Evolutionary conservation across 2,888 invertebrate genomes (phyloP).

Genomic region (Ferrisia virgata): DNA sequence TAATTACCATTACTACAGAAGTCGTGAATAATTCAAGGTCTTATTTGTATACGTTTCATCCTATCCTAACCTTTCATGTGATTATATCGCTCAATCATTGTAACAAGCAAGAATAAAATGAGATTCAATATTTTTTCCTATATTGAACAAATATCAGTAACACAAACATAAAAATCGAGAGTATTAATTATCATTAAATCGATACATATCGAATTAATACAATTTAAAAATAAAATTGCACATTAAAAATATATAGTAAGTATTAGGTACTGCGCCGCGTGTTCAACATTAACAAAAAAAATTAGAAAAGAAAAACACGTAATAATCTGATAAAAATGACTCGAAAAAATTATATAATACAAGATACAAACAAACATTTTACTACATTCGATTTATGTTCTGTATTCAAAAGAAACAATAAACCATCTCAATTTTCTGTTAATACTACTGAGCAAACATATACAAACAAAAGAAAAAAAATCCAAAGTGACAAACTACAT

Average conservation of each 20-base stretch:
- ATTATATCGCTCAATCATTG: background rate
- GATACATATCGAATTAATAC: slow-evolving; percentile 21
- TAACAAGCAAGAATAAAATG: background rate
- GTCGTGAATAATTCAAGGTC: slow-evolving; percentile 25
- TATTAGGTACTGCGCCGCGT: slow-evolving; percentile 1
- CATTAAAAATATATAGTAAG: slow-evolving; percentile 11
- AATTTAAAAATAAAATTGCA: slow-evolving; percentile 19
- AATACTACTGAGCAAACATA: slow-evolving; percentile 39
- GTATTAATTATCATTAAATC: slow-evolving; percentile 26
- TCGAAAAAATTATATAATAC: slow-evolving; percentile 21
- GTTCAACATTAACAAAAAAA: slow-evolving; percentile 10
- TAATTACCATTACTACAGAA: background rate
- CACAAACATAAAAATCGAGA: slow-evolving; percentile 20
- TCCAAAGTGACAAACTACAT: background rate
- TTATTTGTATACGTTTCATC: background rate
- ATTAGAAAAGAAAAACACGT: slow-evolving; percentile 2
- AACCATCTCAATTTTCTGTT: background rate
- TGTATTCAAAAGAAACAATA: background rate
- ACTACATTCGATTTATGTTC: background rate
- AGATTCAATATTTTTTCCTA: background rate
- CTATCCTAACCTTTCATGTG: background rate
- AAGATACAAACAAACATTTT: slow-evolving; percentile 19
- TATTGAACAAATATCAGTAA: slow-evolving; percentile 16
- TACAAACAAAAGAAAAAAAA: slow-evolving; percentile 23
- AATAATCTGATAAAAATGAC: slow-evolving; percentile 7